phyloP scores from a whole-genome alignment of 2,797 vertebrate genomes.

The Leptatherina wallacei region DNA sequence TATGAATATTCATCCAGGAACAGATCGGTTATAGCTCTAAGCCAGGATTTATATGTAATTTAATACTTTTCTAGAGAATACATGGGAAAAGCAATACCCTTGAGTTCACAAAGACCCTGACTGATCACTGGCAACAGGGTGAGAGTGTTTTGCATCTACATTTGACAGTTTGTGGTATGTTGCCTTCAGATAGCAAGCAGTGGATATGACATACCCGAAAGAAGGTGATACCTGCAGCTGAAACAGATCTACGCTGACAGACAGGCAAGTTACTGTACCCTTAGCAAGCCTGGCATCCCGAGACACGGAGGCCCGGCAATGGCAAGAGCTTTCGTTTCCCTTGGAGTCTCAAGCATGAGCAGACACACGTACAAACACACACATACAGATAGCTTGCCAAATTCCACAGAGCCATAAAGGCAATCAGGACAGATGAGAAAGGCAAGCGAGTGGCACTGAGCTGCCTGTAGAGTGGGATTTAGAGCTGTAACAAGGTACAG shows the following conservation, averaged over 20 bases:
- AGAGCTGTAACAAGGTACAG: constrained; percentile 33
- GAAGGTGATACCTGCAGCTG: constrained; percentile 63
- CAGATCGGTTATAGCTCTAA: constrained; percentile 31
- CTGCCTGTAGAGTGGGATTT: constrained; percentile 25
- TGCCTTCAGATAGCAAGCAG: constrained; percentile 54
- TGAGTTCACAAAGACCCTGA: constrained; percentile 46
- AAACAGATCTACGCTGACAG: constrained; percentile 71
- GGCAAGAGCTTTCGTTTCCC: constrained; percentile 60
- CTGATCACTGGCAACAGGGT: constrained; percentile 54
- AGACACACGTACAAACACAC: constrained; percentile 61
- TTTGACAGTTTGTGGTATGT: constrained; percentile 55
- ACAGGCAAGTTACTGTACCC: constrained; percentile 73
- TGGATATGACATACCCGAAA: constrained; percentile 49
- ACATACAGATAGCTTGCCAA: constrained; percentile 58
- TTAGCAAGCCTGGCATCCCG: constrained; percentile 65
- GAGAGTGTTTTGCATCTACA: constrained; percentile 51
- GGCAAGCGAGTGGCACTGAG: constrained; percentile 57
- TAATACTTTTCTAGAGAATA: constrained; percentile 46
- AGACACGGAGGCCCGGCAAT: constrained; percentile 56
- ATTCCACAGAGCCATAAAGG: constrained; percentile 71
- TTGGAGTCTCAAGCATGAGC: constrained; percentile 59
- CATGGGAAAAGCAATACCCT: constrained; percentile 17
- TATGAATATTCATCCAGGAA: constrained; percentile 45
- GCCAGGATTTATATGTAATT: constrained; percentile 36
- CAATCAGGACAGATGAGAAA: constrained; percentile 72